Conservation (phyloP, 2,113 vertebrate species). For the Phalacrocorax carbo region DNA sequence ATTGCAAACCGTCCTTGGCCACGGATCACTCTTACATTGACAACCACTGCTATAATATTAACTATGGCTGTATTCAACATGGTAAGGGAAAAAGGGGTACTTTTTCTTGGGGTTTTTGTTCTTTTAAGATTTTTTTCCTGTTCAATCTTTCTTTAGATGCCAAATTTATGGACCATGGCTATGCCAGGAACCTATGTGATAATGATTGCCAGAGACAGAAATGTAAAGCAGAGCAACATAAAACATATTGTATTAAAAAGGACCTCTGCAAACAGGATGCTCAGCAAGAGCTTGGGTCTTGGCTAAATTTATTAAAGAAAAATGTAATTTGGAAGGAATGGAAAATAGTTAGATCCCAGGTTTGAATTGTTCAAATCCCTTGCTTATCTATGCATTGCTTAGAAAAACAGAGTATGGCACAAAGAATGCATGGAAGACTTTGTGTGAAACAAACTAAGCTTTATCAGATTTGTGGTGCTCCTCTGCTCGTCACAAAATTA, state of each 20-base stretch:
- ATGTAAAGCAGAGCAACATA: not conserved
- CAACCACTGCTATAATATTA: conserved; percentile 89
- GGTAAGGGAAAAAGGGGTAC: conserved; percentile 70
- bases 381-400: not conserved
- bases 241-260: not conserved
- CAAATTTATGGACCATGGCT: not conserved
- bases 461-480: not conserved
- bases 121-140: not conserved
- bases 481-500: not conserved
- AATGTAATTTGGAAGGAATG: not conserved
- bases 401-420: not conserved
- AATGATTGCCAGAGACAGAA: not conserved
- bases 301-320: not conserved
- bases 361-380: not conserved
- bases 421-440: not conserved
- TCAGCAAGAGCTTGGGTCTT: not conserved
- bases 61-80: conserved; percentile 97
- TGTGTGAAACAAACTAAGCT: not conserved
- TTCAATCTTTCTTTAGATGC: not conserved
- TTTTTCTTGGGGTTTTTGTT: fast-evolving
- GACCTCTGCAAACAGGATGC: not conserved
- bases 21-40: conserved; percentile 89
- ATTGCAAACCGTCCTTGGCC: conserved; percentile 94
- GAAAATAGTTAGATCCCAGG: not conserved
- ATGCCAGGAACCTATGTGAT: not conserved